Evolutionary conservation across 2,113 vertebrate genomes (phyloP).

Genomic region (Oncorhynchus keta): DNA sequence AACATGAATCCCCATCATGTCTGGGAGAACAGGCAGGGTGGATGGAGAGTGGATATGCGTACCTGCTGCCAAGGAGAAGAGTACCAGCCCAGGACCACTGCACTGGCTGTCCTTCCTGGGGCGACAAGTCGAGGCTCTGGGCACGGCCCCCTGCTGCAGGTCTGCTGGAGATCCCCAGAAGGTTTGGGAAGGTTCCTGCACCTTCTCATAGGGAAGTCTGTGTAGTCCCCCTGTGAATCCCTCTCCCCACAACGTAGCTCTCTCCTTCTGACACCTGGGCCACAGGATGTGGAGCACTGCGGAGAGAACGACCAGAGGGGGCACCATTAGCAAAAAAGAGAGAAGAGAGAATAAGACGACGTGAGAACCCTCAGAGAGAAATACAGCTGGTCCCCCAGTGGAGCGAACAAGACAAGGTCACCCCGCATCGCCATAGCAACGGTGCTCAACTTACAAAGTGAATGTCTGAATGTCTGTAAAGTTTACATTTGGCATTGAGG

Average conservation of each 20-base stretch:
- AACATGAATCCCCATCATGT: background rate
- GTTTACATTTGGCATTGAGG: slow-evolving; percentile 13
- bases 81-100: slow-evolving; percentile 81
- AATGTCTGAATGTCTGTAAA: background rate
- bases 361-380: background rate
- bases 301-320: slow-evolving; percentile 17
- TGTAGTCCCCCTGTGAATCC: slow-evolving; percentile 75
- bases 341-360: background rate
- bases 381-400: slow-evolving; percentile 8
- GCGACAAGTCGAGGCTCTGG: slow-evolving; percentile 46
- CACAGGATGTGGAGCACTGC: slow-evolving; percentile 91
- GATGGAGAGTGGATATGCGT: slow-evolving; percentile 14
- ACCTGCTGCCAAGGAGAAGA: slow-evolving; percentile 95
- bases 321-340: slow-evolving; percentile 1
- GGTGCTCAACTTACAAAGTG: background rate
- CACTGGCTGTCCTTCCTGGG: slow-evolving; percentile 49
- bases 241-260: slow-evolving; percentile 88
- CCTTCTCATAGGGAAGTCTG: slow-evolving; percentile 82
- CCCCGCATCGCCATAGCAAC: slow-evolving; percentile 26
- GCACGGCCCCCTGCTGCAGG: slow-evolving; percentile 80
- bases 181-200: slow-evolving; percentile 88
- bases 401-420: slow-evolving; percentile 30
- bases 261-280: slow-evolving; percentile 79
- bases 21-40: slow-evolving; percentile 9
- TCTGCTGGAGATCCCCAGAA: slow-evolving; percentile 79